Evolutionary conservation across 1,140 invertebrate genomes (phyloP).

Genomic region (Conus ventricosus): DNA sequence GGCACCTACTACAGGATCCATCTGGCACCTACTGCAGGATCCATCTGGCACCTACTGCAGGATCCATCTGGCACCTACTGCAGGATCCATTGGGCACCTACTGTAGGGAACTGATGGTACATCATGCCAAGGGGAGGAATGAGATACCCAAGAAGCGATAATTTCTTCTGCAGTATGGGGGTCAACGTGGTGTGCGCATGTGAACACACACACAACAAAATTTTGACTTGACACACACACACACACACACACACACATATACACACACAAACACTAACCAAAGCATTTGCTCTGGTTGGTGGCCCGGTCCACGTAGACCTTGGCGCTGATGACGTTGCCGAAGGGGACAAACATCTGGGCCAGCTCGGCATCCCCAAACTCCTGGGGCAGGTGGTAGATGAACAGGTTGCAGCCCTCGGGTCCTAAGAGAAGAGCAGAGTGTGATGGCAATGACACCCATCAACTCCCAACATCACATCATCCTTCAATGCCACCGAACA

Average conservation of each 20-base stretch:
- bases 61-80: too few relatives aligned
- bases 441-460: background rate
- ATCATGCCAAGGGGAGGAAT: too few relatives aligned
- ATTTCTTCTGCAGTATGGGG: too few relatives aligned
- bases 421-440: constrained; percentile 76
- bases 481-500: background rate
- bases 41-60: too few relatives aligned
- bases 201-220: background rate
- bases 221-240: background rate
- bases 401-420: constrained; percentile 99
- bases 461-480: background rate
- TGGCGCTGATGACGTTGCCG: constrained; percentile 99
- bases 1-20: too few relatives aligned
- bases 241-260: background rate
- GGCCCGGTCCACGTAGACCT: constrained; percentile 99
- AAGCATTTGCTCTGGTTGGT: constrained; percentile 99
- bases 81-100: too few relatives aligned
- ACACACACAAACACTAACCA: constrained; percentile 83
- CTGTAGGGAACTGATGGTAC: too few relatives aligned
- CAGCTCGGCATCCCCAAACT: constrained; percentile 98
- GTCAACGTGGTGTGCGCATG: too few relatives aligned
- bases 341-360: constrained; percentile 99
- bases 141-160: too few relatives aligned
- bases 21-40: too few relatives aligned
- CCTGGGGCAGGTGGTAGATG: constrained; percentile 99